phyloP scores from a whole-genome alignment of 2,888 invertebrate genomes.

The Scaptomyza reducta region DNA sequence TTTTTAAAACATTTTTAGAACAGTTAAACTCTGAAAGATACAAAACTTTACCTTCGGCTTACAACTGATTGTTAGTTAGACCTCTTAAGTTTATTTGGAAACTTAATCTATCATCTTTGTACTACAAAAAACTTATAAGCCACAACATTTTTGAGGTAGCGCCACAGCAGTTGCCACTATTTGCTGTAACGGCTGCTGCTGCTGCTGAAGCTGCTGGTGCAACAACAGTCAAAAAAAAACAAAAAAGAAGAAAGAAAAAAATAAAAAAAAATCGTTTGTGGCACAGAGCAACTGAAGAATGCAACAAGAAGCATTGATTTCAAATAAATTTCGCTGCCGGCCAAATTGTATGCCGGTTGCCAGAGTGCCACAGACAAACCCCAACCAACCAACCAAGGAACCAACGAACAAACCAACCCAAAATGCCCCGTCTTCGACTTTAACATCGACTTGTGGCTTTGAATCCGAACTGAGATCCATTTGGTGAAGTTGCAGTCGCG shows the following conservation, averaged over 20 bases:
- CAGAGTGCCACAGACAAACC: constrained; percentile 26
- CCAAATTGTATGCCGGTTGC: constrained; percentile 80
- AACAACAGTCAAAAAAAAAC: constrained; percentile 60
- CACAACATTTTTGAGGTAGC: constrained; percentile 33
- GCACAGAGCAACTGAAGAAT: constrained; percentile 74
- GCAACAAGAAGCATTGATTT: constrained; percentile 81
- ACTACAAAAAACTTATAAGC: constrained; percentile 35
- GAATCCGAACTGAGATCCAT: constrained; percentile 20
- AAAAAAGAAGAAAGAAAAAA: constrained; percentile 27
- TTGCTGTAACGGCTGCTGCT: constrained; percentile 27
- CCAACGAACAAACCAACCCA: constrained; percentile 12
- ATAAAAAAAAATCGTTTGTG: constrained; percentile 40
- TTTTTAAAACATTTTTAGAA: no score
- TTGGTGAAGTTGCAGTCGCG: constrained; percentile 21
- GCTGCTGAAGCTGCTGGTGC: constrained; percentile 51
- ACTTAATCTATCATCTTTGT: neutral
- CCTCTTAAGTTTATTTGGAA: neutral
- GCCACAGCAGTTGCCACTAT: constrained; percentile 51
- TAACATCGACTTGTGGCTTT: constrained; percentile 1
- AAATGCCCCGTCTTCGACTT: constrained; percentile 12
- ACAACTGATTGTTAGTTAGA: no score
- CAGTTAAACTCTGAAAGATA: no score
- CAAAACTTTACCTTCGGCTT: no score
- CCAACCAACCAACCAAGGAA: constrained; percentile 1
- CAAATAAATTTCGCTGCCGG: constrained; percentile 81